Conservation (phyloP, 2,113 vertebrate species). For the Spermophilus dauricus region DNA sequence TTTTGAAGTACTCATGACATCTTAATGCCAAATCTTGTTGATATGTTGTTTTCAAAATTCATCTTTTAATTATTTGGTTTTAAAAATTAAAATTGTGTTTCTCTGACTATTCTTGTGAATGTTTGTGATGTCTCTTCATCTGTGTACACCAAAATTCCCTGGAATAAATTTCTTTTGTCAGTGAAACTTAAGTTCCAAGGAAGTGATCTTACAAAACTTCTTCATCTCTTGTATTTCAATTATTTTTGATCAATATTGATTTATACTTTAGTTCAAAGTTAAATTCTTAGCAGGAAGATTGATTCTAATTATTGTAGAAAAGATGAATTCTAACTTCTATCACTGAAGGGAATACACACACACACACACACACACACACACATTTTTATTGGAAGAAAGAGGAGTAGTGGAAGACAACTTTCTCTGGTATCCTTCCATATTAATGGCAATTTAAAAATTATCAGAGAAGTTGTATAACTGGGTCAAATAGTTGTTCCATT, state of each 20-base stretch:
- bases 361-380: neutral
- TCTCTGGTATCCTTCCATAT: neutral
- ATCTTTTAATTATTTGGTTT: neutral
- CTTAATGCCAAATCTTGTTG: neutral
- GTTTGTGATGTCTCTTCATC: neutral
- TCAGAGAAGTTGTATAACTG: neutral
- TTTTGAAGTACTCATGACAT: neutral
- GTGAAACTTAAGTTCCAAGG: neutral
- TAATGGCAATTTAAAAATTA: neutral
- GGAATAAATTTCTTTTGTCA: neutral
- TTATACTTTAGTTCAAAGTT: slow-evolving; percentile 56
- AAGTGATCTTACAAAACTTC: slow-evolving; percentile 14
- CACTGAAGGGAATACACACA: rapidly evolving
- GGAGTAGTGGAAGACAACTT: neutral
- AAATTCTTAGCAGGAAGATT: slow-evolving; percentile 8
- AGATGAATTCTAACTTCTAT: slow-evolving; percentile 3
- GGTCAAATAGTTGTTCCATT: no score
- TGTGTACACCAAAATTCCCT: neutral
- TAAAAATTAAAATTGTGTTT: neutral
- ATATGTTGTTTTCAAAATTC: neutral
- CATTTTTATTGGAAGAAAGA: neutral
- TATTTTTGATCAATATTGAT: slow-evolving; percentile 64
- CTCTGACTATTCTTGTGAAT: neutral
- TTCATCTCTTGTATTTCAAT: slow-evolving; percentile 63
- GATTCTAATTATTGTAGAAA: slow-evolving; percentile 55